Base-by-base conservation (phyloP, 2,888 invertebrate genomes). In the Drosophila heteroneura region DNA sequence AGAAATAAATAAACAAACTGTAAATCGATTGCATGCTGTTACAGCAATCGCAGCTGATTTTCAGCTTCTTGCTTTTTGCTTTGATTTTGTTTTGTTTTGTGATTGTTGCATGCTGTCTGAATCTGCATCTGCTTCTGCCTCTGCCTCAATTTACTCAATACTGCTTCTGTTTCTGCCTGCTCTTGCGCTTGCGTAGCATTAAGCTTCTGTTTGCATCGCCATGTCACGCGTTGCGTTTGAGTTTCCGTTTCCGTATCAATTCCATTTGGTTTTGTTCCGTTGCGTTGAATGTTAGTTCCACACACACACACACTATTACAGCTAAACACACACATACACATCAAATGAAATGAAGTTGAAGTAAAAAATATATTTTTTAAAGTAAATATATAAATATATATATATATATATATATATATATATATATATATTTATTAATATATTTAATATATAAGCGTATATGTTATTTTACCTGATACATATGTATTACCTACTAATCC, bases 131-230 rank as follows among this genome's bases (percentile, higher is more conserved):
- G 53, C 52, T 6, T 19, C 28, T 30, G 53, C 52, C 12, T 19
- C 28, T 30, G 52, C 52, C 19, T 52, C 52, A 47, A 47, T 22
- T 56, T 39, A 32, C 47, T 47, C 30, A 44, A 37, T 44, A 37
- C 57, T 71, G 79, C 53, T 63, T 54, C 52, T 71, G 79, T 64
- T 30, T 47, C 16, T 69, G 63, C 30, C 56, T 70, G 70, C 53
- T 33, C 16, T 47, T 51, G 78, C 59, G 56, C 54, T 72, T 76
- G 77, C 35, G 47, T 80, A 78, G 78, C 67, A 77, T 66, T 80
- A 79, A 79, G 79, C 68, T 74, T 74, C 71, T 52, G 64, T 74
- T 81, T 69, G 47, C 47, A 26, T 26, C 47, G 47, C 47, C 5
- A 47, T 47, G 19, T 51, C 16, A 19, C 3, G 51, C 51, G 51